Conservation (phyloP, 2,113 vertebrate genomes). For the Prolemur simus region DNA sequence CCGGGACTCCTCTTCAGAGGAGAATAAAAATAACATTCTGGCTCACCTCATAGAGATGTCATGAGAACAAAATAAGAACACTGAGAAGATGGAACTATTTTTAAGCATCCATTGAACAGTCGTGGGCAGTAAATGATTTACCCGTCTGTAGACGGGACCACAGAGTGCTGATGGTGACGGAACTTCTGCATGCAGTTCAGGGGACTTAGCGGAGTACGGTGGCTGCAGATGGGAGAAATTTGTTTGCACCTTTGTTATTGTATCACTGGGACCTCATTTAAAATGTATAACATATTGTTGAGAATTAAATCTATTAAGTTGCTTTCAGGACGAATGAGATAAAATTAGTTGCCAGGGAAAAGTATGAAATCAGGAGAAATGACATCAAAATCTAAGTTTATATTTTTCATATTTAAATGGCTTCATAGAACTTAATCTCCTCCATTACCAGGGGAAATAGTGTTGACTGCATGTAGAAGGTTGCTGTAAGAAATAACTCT, state of each 20-base stretch:
- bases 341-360: not conserved
- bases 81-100: not conserved
- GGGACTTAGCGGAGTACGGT: rapidly evolving
- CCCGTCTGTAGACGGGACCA: not conserved
- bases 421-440: not conserved
- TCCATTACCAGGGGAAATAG: not conserved
- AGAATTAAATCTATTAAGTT: not conserved
- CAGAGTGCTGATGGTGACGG: not conserved
- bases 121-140: not conserved
- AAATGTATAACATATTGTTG: not conserved
- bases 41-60: not conserved
- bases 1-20: not conserved
- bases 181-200: not conserved
- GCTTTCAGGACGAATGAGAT: not conserved
- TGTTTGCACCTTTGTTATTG: not conserved
- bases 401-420: conserved; percentile 15
- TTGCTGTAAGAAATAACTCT: not conserved
- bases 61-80: not conserved
- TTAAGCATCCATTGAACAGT: not conserved
- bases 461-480: not conserved
- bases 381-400: not conserved
- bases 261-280: not conserved
- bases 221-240: not conserved
- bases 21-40: not conserved
- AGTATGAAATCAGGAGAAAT: not conserved